Evolutionary conservation across 2,888 invertebrate species (phyloP).

Genomic region (Agonopterix arenella): DNA sequence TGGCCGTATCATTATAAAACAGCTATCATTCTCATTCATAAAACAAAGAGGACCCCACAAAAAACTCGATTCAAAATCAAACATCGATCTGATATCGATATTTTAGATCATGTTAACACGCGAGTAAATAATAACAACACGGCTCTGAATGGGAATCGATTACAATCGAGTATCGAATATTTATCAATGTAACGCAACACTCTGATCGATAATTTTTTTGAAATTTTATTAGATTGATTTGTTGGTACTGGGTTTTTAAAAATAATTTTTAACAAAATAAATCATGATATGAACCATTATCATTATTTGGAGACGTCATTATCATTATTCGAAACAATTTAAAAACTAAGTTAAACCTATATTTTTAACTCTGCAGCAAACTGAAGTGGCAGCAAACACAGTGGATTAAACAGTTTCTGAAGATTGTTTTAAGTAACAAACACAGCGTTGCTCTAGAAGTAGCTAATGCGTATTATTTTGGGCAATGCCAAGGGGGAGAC

Average conservation of each 20-base stretch:
- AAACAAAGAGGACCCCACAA: constrained; percentile 4
- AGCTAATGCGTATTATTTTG: too few species aligned
- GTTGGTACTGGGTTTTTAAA: not conserved
- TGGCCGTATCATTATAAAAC: too few species aligned
- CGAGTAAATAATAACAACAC: constrained; percentile 18
- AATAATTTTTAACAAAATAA: not conserved
- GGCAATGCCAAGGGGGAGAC: too few species aligned
- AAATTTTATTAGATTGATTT: too few species aligned
- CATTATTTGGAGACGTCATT: not conserved
- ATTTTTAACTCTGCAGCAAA: too few species aligned
- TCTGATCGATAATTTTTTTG: constrained; percentile 23
- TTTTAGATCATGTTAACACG: constrained; percentile 22
- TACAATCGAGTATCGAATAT: constrained; percentile 24
- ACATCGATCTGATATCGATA: constrained; percentile 11
- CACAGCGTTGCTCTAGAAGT: too few species aligned
- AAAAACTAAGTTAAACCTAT: not conserved
- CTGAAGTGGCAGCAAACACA: not conserved
- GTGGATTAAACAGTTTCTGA: not conserved
- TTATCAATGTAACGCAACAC: constrained; percentile 36
- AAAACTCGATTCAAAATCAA: constrained; percentile 3
- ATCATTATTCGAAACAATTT: not conserved
- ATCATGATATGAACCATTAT: not conserved
- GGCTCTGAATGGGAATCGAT: constrained; percentile 34
- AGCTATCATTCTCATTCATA: too few species aligned
- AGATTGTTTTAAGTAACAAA: too few species aligned